Percentiles rank a stretch among this genome's conserved stretches.
These are phyloP conservation scores for Stegodyphus mimosarum DNA, from an alignment of 1,140 invertebrate species.

Conservation along the genomic window DNA sequence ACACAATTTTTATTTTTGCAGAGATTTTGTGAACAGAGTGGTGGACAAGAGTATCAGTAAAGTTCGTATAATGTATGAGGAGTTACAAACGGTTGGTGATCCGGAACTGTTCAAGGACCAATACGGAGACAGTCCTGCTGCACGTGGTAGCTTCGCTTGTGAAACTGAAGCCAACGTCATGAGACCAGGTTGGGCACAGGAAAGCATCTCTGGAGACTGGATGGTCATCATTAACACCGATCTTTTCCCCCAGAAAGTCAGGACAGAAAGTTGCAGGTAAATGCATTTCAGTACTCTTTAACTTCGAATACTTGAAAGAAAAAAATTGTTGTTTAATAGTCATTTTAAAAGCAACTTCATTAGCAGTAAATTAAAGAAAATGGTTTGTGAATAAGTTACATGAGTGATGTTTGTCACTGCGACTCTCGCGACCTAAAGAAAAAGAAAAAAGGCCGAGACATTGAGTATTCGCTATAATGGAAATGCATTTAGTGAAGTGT, in stretches of 20 bases:
- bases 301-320: no score
- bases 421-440: no score
- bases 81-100: constrained; percentile 64
- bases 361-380: no score
- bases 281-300: constrained; percentile 12
- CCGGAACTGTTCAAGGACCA: constrained; percentile 63
- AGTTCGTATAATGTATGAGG: constrained; percentile 64
- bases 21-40: constrained; percentile 63
- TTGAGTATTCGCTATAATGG: no score
- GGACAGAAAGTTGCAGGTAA: constrained; percentile 70
- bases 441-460: no score
- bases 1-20: background rate
- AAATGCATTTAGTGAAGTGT: no score
- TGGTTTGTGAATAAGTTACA: no score
- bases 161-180: constrained; percentile 68
- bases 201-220: constrained; percentile 68
- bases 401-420: no score
- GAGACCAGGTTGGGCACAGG: constrained; percentile 70
- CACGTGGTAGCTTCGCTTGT: constrained; percentile 69
- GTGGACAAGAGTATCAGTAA: constrained; percentile 62
- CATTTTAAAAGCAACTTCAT: no score
- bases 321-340: no score
- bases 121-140: constrained; percentile 60
- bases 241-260: constrained; percentile 68
- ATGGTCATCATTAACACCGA: constrained; percentile 69